Evolutionary conservation across 1,140 invertebrate species (phyloP), one percentile per base, ranked within the genome.

Genomic region (Pseudomyrmex flavicornis): DNA sequence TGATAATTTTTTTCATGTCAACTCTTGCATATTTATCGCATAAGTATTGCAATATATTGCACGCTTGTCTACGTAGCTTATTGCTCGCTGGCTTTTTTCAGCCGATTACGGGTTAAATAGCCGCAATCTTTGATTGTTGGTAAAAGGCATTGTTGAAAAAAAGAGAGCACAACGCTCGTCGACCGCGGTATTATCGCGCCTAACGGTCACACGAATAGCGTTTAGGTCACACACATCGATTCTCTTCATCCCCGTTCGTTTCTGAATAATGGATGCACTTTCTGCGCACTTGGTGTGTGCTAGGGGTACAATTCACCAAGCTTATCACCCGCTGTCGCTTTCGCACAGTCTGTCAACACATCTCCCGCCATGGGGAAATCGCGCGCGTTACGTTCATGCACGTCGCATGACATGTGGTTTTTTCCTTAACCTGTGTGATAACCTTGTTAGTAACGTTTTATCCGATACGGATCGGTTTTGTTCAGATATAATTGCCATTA

Each of bases 211-310:
- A 58, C 35, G 50, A 63, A 46, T 66, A 77, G 72, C 85, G 59
- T 89, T 35, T 86, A 74, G 87, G 54, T 89, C 69, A 69, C 48
- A 83, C 59, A 84, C 84, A 89, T 89, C 84, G 88, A 89, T 89
- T 72, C 61, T 58, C 72, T 56, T 76, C 59, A 76, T 59, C 56
- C 70, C 62, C 59, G 63, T 48, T 70, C 2, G 35, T 72, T 58
- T 46, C 17, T 89, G 83, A 89, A 89, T 89, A 86, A 89, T 89
- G 70, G 70, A 89, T 54, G 83, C 62, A 82, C 68, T 76, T 62
- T 56, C 20, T 73, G 66, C 74, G 85, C 68, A 62, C 59, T 56
- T 83, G 35, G 5, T 35, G 54, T 66, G 65, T 17, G 61, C 46
- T 65, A 72, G 76, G 44, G 56, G 56, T 66, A 35, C 59, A 84